These are phyloP conservation scores for Macaria notata DNA, from an alignment of 2,888 invertebrate genomes.

Conservation along the genomic window DNA sequence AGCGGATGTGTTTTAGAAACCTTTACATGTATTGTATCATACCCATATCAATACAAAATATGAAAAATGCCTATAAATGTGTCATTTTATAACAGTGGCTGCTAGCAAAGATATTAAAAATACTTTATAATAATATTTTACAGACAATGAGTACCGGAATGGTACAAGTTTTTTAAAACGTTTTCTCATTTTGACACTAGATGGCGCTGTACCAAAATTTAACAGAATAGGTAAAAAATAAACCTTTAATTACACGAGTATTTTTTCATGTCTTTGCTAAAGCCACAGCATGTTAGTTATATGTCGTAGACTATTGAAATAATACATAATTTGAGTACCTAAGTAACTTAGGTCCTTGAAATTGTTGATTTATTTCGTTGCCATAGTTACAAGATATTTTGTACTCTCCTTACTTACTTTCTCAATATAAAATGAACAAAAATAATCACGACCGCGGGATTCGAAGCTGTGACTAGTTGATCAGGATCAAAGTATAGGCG, in stretches of 20 bases:
- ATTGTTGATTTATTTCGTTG: constrained; percentile 44
- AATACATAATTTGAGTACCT: constrained; percentile 50
- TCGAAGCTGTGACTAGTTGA: too few relatives aligned
- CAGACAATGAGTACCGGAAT: too few relatives aligned
- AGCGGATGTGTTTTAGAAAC: constrained; percentile 56
- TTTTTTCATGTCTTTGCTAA: too few relatives aligned
- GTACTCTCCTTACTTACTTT: constrained; percentile 44
- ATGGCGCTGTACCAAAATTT: too few relatives aligned
- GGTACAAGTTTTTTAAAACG: too few relatives aligned
- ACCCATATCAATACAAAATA: constrained; percentile 60
- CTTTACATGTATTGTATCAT: constrained; percentile 57
- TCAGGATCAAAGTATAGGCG: too few relatives aligned
- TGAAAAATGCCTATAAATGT: constrained; percentile 22
- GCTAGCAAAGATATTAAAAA: too few relatives aligned
- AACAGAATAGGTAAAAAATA: too few relatives aligned
- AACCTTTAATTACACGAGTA: too few relatives aligned
- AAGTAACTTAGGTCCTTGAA: constrained; percentile 44
- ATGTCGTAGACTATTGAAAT: constrained; percentile 47
- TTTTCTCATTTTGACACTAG: too few relatives aligned
- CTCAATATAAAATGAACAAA: constrained; percentile 26
- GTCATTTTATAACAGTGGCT: constrained; percentile 34
- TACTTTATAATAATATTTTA: too few relatives aligned
- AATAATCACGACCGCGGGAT: too few relatives aligned
- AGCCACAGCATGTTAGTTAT: constrained; percentile 35
- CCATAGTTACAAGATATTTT: constrained; percentile 20